Evolutionary conservation across 1,140 invertebrate species (phyloP), one percentile per base, ranked within the genome.

Genomic region (Eriocheir sinensis): DNA sequence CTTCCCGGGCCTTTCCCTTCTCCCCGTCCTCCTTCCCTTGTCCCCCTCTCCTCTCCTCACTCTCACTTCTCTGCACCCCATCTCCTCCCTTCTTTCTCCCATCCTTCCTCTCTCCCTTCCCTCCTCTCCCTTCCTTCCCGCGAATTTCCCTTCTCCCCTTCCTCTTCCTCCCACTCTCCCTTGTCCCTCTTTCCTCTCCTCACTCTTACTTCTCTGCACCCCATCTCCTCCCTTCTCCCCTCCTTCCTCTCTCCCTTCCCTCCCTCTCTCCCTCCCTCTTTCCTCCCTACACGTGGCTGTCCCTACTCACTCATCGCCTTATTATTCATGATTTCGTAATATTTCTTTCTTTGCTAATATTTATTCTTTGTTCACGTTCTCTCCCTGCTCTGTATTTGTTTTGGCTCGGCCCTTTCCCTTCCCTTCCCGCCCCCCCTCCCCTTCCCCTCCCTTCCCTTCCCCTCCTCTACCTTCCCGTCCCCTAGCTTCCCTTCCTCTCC

Each of bases 231-330:
- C 48, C 60, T 34, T 32, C 48, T 60, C 48, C 32, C 89, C 30
- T 3, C 30, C 6, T 32, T 48, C 30, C 48, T 60, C n/a, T 53
- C 89, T n/a, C 30, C 34, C 40, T 60, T 32, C 41, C 15, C 12
- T 30, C 30, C n/a, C 44, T 44, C 30, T 41, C 83, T 86, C 83
- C 36, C 40, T 86, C 83, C 36, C 83, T 40, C 83, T 86, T 34
- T 40, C 83, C 36, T n/a, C 36, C 83, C 30, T 34, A n/a, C 60
- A n/a, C 60, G 12, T 21, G 27, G 12, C n/a, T 32, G 12, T 17
- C 4, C 30, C 30, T n/a, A 34, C 53, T 38, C 32, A 32, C 15
- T 72, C 53, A 34, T 53, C 41, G 4, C 53, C 30, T 44, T 30
- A 44, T 48, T 60, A 41, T 72, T 91, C 53, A 72, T 53, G 60